phyloP scores from a whole-genome alignment of 2,113 vertebrate genomes.

The Alligator mississippiensis region DNA sequence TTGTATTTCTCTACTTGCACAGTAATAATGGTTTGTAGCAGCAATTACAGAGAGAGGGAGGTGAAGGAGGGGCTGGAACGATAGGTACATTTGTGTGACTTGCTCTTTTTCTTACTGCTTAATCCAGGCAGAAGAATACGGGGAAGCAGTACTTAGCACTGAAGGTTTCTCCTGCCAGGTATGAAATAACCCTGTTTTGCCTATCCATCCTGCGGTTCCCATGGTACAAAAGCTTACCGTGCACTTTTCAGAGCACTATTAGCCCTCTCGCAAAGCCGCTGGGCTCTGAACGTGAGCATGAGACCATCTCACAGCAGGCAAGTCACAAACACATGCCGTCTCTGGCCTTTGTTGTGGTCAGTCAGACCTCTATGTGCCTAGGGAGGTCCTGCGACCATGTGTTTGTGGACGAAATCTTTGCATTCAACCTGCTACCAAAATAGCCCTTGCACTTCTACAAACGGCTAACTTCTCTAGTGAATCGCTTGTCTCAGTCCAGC shows the following conservation, averaged over 20 bases:
- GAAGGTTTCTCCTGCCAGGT: not conserved
- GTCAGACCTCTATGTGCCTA: not conserved
- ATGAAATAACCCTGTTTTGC: not conserved
- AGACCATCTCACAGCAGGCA: not conserved
- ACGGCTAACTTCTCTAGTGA: not conserved
- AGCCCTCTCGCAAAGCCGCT: not conserved
- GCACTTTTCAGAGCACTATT: not conserved
- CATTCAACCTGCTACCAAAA: no score
- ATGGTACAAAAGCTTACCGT: not conserved
- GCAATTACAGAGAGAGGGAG: not conserved
- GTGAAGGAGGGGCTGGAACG: not conserved
- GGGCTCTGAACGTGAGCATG: not conserved
- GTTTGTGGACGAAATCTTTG: no score
- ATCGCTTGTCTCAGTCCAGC: not conserved
- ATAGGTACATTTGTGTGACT: not conserved
- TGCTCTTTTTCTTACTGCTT: not conserved
- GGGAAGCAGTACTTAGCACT: not conserved
- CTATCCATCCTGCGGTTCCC: not conserved
- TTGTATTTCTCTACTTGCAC: not conserved
- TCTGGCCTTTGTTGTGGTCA: no score
- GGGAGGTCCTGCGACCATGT: no score
- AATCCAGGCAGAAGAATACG: not conserved
- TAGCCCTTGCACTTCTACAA: not conserved
- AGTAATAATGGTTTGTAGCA: not conserved
- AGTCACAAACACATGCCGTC: not conserved